Evolutionary conservation across 2,113 vertebrate species (phyloP), one percentile per base, ranked within the genome.

Genomic region (Crotalus horridus): DNA sequence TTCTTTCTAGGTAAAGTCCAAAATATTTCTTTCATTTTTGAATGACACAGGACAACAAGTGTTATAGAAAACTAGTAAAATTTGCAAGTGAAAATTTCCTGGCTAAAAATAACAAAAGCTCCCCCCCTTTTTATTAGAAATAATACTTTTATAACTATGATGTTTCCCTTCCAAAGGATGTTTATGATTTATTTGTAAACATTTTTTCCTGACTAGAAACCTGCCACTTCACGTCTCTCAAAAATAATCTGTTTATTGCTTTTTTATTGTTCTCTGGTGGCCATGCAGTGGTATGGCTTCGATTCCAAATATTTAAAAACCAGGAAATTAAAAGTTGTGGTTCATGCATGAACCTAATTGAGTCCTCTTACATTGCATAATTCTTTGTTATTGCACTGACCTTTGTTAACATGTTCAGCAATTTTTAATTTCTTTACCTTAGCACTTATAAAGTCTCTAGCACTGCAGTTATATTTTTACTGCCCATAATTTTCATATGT

Each of bases 401-500:
- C 33, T 93, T 93, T 93, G 56, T 93, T 93, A 93, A 90, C n/a
- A 29, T 46, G 89, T 87, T 86, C 90, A 95, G 91, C 74, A 91
- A 87, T 90, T 95, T 95, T 94, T 95, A 86, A 93, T 96, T 95
- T 93, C 92, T 85, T 94, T 85, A 1, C 93, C 33, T 92, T 95
- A 94, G 88, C 90, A 92, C 85, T 92, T 95, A 88, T 94, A 95
- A 89, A 90, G 90, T 90, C 93, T 95, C 90, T 90, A 48, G 90
- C 89, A 24, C 92, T 93, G 88, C 90, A 90, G 64, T 92, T 93
- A 94, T 33, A 39, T 94, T 81, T 94, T 93, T 93, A 94, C 89
- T 95, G 90, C 95, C 92, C 93, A 94, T 95, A n/a, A 94, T 95
- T 96, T 95, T 88, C 91, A 92, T 91, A 58, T 74, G 93, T 94